Evolutionary conservation across 2,888 invertebrate genomes (phyloP).

Genomic region (Criorhina ranunculi): DNA sequence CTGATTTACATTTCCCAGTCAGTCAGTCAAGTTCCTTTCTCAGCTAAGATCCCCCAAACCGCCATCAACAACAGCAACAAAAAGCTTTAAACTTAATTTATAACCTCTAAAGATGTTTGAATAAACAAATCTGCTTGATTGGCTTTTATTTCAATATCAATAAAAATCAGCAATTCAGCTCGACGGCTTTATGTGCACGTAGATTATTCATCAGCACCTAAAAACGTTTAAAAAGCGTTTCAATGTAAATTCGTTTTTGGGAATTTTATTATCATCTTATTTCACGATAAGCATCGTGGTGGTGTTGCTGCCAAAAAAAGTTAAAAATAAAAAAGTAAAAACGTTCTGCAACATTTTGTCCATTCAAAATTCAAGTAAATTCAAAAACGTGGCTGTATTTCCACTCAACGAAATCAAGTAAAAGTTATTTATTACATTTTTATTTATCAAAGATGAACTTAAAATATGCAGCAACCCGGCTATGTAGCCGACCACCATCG

Average conservation of each 20-base stretch:
- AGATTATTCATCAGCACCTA: constrained; percentile 76
- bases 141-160: constrained; percentile 74
- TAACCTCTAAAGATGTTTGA: constrained; percentile 67
- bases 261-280: constrained; percentile 73
- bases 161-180: constrained; percentile 71
- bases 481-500: constrained; percentile 24
- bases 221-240: constrained; percentile 77
- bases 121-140: constrained; percentile 75
- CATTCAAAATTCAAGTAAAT: constrained; percentile 55
- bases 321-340: constrained; percentile 5
- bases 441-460: constrained; percentile 68
- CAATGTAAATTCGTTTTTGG: constrained; percentile 69
- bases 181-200: constrained; percentile 71
- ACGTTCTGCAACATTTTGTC: constrained; percentile 53
- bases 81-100: constrained; percentile 72
- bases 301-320: neutral
- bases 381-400: constrained; percentile 44
- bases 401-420: constrained; percentile 56
- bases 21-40: constrained; percentile 44
- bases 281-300: constrained; percentile 62
- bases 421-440: constrained; percentile 73
- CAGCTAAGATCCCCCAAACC: constrained; percentile 7
- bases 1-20: constrained; percentile 65
- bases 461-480: constrained; percentile 29
- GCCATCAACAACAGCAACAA: constrained; percentile 3